phyloP scores from a whole-genome alignment of 2,113 vertebrate species.

The Oxygymnocypris stewartii region DNA sequence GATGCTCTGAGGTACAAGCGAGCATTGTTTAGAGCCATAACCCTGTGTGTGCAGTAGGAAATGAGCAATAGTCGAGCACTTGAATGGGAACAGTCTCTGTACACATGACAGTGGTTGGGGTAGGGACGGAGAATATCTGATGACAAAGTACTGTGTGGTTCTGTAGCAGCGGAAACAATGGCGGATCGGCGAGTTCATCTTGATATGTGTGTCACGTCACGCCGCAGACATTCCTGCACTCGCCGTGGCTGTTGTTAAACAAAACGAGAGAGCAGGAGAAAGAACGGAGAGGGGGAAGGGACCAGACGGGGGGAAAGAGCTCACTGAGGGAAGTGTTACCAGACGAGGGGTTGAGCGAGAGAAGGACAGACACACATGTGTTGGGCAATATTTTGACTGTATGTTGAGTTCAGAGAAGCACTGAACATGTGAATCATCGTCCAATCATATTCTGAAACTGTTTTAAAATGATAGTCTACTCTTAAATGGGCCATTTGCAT shows the following conservation, averaged over 20 bases:
- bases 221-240: conserved; percentile 66
- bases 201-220: conserved; percentile 71
- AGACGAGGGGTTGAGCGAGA: conserved; percentile 38
- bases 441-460: neutral
- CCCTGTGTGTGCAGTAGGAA: conserved; percentile 33
- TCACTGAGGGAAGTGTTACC: conserved; percentile 51
- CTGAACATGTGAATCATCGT: neutral
- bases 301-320: neutral
- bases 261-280: conserved; percentile 37
- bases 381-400: neutral
- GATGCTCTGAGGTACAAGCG: conserved; percentile 7
- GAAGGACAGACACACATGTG: conserved; percentile 29
- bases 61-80: conserved; percentile 22
- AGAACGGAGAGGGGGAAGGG: conserved; percentile 30
- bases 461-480: neutral
- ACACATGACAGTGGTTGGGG: conserved; percentile 37
- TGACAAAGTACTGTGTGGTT: conserved; percentile 46
- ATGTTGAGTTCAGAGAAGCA: neutral
- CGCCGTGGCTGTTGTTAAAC: conserved; percentile 67
- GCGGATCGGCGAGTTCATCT: conserved; percentile 46
- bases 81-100: conserved; percentile 35
- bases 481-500: neutral
- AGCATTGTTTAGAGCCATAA: conserved; percentile 26
- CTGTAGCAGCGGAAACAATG: conserved; percentile 47
- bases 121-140: conserved; percentile 10